Base-by-base conservation (phyloP, 2,797 vertebrate species). In the Dendrocincla fuliginosa region DNA sequence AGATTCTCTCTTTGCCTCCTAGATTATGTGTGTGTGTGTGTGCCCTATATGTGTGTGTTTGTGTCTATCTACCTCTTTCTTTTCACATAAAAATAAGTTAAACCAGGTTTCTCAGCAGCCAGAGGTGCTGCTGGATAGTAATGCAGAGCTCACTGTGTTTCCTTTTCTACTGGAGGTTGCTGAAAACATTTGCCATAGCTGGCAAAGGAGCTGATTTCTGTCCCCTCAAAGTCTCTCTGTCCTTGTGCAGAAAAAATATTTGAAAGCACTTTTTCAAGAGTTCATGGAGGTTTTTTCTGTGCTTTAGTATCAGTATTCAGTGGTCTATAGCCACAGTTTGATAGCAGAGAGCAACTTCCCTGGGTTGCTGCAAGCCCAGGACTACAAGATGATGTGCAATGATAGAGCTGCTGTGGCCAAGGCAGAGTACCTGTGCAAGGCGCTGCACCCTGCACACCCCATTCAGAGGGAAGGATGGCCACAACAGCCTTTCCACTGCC, bases 1-100 rank as follows among this genome's bases (percentile, higher is more conserved):
- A 60, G 70, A 78, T 61, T 95, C 55, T 74, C 59, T 93, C 69
- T 85, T 86, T 93, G 63, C 74, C 74, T 96, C 60, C 56, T 64
- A 61, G 53, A 82, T 81, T 69, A 10, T 0, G 8, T 56, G 39
- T 39, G 11, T 37, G 10, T 79, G 57, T 53, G 14, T 69, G 85
- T 64, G 56, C 46, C 83, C 46, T 68, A 27, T 76, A 18, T 55
- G 16, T 60, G 41, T 50, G 67, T 67, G 35, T 73, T 39, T 11
- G 2, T 84, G 61, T 60, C 37, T 88, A 5, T 53, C 79, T 57
- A 30, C 16, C 47, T 82, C 85, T 59, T 69, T 84, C 80, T 84
- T 61, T 90, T 68, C 80, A 56, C 35, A 69, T 8, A 81, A 84
- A 93, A 95, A 63, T 39, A 61, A 90, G 68, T 75, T 90, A 80